phyloP scores from a whole-genome alignment of 2,113 vertebrate species.

The Myanophis thanlyinensis region DNA sequence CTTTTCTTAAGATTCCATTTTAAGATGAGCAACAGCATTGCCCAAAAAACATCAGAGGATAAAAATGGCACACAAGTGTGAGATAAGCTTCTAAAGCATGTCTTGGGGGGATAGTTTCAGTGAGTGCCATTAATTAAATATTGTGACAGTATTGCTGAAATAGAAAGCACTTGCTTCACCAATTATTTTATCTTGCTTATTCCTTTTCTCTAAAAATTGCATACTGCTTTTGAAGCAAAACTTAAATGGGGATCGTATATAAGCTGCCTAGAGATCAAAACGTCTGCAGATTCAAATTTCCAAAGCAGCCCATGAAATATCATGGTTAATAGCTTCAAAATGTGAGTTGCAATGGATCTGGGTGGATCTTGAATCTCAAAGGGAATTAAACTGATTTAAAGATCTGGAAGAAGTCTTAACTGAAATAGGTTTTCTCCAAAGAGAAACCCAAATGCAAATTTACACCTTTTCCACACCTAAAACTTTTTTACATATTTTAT shows the following conservation, averaged over 20 bases:
- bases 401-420: background rate
- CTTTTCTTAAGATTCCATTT: background rate
- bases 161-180: background rate
- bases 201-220: background rate
- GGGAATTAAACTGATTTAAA: background rate
- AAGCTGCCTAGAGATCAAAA: background rate
- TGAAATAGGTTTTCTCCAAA: background rate
- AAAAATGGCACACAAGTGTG: constrained; percentile 49
- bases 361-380: background rate
- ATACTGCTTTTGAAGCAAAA: background rate
- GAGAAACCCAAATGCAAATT: background rate
- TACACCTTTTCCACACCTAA: background rate
- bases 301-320: background rate
- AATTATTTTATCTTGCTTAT: constrained; percentile 18
- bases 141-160: constrained; percentile 42
- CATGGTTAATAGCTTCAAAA: background rate
- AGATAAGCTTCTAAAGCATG: constrained; percentile 54
- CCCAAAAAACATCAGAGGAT: constrained; percentile 13
- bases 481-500: background rate
- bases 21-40: background rate
- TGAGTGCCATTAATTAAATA: constrained; percentile 57
- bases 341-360: background rate
- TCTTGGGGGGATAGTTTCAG: constrained; percentile 43
- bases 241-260: background rate
- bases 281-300: background rate